Evolutionary conservation across 37 sponge, comb jelly and placozoan species (phyloP), one percentile per base, ranked within the genome.

Genomic region (Mnemiopsis leidyi): DNA sequence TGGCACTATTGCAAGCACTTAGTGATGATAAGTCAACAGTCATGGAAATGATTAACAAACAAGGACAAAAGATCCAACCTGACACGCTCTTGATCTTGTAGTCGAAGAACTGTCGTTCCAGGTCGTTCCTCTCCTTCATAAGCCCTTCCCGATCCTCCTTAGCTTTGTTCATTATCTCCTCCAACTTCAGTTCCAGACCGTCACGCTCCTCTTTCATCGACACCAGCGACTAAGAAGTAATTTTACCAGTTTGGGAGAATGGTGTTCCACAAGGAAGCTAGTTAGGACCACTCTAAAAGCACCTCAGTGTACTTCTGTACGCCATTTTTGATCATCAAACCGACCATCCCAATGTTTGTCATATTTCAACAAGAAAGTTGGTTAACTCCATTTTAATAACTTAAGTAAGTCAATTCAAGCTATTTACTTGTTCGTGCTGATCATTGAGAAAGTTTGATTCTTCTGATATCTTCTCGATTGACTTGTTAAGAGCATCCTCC

Each of bases 401-500:
- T n/a, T n/a, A n/a, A n/a, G n/a, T n/a, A n/a, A n/a, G n/a, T n/a
- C n/a, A n/a, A n/a, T n/a, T n/a, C 61, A 48, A 18, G 5, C 61
- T 48, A 13, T 48, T 34, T 20, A 77, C 79, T 36, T 77, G 34
- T 32, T 77, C 79, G 29, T 85, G 90, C 30, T 85, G 61, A 20
- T 85, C 90, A 21, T 37, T 40, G 24, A 85, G 40, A 1, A 85
- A 1, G 1, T 0, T 40, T 0, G 61, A 38, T 26, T 85, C 90
- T 61, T 85, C 90, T 1, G 39, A 38, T 38, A 85, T 38, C 61
- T 40, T 38, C 39, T 85, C 90, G n/a, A 85, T 38, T 23, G 90
- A 85, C 39, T 85, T 85, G 90, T 85, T 85, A 28, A 85, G 61
- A 26, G 90, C 30, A 0, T 85, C 90, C 25, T 85, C 90, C 48